Base-by-base conservation (phyloP, 2,888 invertebrate species). In the Rhagonycha lutea region DNA sequence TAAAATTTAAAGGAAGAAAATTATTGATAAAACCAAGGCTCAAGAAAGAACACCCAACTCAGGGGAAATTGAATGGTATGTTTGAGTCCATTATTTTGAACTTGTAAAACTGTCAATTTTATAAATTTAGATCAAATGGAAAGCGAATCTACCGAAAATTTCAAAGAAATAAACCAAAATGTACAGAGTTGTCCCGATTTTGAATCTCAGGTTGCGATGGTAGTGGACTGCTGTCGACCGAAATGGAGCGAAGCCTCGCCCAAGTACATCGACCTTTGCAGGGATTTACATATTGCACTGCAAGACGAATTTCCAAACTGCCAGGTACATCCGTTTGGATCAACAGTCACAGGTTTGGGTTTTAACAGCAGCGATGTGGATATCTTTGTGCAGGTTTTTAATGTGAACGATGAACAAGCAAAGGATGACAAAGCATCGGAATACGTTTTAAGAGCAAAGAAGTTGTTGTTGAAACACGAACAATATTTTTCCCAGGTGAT, bases 321-420 rank as follows among this genome's bases (percentile, higher is more conserved):
- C 78, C 80, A 81, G 61, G 88, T 90, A 4, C 85, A 89, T 76
- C 91, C 92, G 3, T 96, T 94, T 87, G 95, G 96, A 3, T 95
- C 95, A 0, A 91, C 93, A 47, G 90, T 92, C 1, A 94, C 92
- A 1, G 94, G 93, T 3, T 88, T 95, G 69, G 92, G 92, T 68
- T 91, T 94, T 75, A 91, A 90, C 83, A 89, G 89, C 26, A 94
- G 94, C 84, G 95, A 95, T 87, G 90, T 95, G 10, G 95, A 95
- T 86, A 89, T 94, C 82, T 94, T 89, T 86, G 85, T 94, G 29
- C 86, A 89, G 72, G 86, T 91, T 18, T 89, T 89, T 79, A 85
- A 84, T 5, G 68, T 74, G 47, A 77, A 82, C 18, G 78, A 80
- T 63, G 83, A 82, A 63, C 78, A 84, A 12, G 24, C 28, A 68